phyloP scores from a whole-genome alignment of 1,140 invertebrate genomes.

The Watersipora subatra region DNA sequence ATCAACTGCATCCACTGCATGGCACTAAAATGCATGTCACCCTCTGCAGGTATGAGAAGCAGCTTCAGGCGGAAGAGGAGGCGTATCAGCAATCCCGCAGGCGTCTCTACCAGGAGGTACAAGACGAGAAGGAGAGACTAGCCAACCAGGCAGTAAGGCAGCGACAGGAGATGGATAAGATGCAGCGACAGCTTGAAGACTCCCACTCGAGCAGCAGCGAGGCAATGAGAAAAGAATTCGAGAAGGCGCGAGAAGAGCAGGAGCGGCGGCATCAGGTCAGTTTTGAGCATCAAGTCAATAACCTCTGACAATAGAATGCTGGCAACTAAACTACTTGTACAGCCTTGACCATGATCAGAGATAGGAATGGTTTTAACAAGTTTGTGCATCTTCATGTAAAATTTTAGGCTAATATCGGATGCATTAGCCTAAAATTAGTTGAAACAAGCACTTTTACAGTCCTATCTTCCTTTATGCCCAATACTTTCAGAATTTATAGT shows the following conservation, averaged over 20 bases:
- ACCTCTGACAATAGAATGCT: background rate
- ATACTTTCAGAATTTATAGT: too few species aligned
- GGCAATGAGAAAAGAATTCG: constrained; percentile 36
- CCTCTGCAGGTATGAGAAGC: constrained; percentile 36
- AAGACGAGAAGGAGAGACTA: constrained; percentile 39
- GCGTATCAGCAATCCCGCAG: constrained; percentile 34
- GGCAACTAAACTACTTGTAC: too few species aligned
- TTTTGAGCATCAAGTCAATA: constrained; percentile 4
- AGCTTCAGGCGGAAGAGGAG: constrained; percentile 39
- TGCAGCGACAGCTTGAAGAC: constrained; percentile 37
- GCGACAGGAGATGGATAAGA: constrained; percentile 31
- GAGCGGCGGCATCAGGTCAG: constrained; percentile 34
- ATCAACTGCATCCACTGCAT: too few species aligned
- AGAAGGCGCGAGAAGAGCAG: constrained; percentile 35
- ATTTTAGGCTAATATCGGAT: too few species aligned
- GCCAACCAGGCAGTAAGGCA: constrained; percentile 28
- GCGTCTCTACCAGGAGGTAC: constrained; percentile 33
- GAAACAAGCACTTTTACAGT: too few species aligned
- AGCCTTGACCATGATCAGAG: too few species aligned
- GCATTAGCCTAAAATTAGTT: too few species aligned
- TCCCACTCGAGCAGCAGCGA: constrained; percentile 27
- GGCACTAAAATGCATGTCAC: too few species aligned
- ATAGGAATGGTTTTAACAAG: too few species aligned
- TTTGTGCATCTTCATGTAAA: too few species aligned
- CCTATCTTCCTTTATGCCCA: too few species aligned